Conservation (phyloP, 2,888 invertebrate genomes). For the Rhaphigaster nebulosa region DNA sequence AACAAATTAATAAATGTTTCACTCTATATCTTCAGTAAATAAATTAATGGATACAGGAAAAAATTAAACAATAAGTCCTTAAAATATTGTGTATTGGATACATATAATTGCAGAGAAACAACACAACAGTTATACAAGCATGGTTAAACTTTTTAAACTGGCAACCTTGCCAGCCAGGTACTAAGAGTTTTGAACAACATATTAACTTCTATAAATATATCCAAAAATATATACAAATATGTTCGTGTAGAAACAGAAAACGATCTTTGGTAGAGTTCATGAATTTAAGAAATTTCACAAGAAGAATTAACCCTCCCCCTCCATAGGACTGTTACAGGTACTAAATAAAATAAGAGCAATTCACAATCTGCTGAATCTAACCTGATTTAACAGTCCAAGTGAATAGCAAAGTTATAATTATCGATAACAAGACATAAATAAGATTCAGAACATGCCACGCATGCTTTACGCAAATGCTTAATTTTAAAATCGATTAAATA, state of each 20-base stretch:
- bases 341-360: background rate
- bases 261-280: slow-evolving; percentile 20
- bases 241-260: background rate
- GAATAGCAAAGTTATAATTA: background rate
- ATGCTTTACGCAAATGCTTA: background rate
- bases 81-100: slow-evolving; percentile 38
- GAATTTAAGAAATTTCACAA: slow-evolving; percentile 30
- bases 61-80: background rate
- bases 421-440: slow-evolving; percentile 14
- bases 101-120: slow-evolving; percentile 44
- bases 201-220: slow-evolving; percentile 3
- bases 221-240: slow-evolving; percentile 43
- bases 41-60: background rate
- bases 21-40: too few species aligned
- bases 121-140: slow-evolving; percentile 40
- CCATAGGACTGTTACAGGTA: background rate
- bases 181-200: slow-evolving; percentile 28
- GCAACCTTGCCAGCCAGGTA: slow-evolving; percentile 14
- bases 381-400: background rate
- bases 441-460: background rate
- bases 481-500: slow-evolving; percentile 20
- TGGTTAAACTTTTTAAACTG: slow-evolving; percentile 6
- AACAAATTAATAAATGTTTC: too few species aligned
- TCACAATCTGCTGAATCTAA: background rate
- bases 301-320: background rate